Percentiles rank a stretch among this genome's conserved stretches.
These are phyloP conservation scores for Cantharis rustica DNA, from an alignment of 2,888 invertebrate genomes.

Conservation along the genomic window DNA sequence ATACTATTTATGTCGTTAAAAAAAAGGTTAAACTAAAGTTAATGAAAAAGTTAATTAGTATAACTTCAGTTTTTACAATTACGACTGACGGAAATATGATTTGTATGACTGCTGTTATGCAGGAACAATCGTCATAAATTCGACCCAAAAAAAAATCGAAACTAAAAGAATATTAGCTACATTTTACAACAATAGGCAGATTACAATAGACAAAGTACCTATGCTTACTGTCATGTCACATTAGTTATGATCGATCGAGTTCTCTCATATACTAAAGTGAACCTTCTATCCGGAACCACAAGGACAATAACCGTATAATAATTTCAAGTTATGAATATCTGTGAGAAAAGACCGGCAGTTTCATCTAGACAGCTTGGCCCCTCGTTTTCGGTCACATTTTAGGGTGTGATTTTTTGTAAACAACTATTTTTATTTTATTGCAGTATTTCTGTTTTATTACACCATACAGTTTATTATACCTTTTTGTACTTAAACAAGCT, in stretches of 20 bases:
- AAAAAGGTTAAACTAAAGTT: neutral
- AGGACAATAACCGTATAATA: constrained; percentile 38
- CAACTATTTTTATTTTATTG: constrained; percentile 42
- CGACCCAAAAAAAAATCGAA: constrained; percentile 41
- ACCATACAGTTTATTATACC: constrained; percentile 41
- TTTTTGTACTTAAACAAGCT: constrained; percentile 45
- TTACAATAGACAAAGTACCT: constrained; percentile 57
- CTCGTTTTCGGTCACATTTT: constrained; percentile 48
- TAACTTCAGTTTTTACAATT: neutral
- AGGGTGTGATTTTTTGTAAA: constrained; percentile 51
- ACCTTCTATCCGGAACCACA: constrained; percentile 41
- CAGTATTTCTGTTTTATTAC: constrained; percentile 46
- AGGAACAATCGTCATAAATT: neutral
- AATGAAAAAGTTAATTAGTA: neutral
- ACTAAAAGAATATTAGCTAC: constrained; percentile 50
- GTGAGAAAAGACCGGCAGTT: constrained; percentile 50
- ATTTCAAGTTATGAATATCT: constrained; percentile 34
- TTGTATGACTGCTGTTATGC: neutral
- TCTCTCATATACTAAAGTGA: constrained; percentile 38
- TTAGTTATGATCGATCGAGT: constrained; percentile 56
- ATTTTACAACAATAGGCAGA: constrained; percentile 54
- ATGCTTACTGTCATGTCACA: constrained; percentile 58
- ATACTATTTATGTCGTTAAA: neutral
- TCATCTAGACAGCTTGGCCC: constrained; percentile 52
- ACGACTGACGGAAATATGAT: neutral